Evolutionary conservation across 2,888 invertebrate species (phyloP).

Genomic region (Dendrolimus pini): DNA sequence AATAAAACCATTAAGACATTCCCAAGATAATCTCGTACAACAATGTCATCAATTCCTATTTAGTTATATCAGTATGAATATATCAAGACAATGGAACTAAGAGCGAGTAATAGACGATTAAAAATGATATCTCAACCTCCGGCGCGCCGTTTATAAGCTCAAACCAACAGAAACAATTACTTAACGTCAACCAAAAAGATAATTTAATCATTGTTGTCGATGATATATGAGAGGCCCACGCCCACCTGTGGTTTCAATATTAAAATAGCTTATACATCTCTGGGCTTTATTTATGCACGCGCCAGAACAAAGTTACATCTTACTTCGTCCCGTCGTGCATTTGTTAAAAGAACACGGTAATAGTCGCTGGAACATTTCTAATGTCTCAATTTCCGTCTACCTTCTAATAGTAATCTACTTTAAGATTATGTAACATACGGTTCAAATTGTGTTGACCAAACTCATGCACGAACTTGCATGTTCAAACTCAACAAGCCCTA

Average conservation of each 20-base stretch:
- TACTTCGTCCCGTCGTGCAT: slow-evolving; percentile 65
- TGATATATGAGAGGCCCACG: slow-evolving; percentile 66
- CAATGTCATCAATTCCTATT: slow-evolving; percentile 1
- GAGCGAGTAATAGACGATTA: slow-evolving; percentile 44
- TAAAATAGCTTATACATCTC: slow-evolving; percentile 67
- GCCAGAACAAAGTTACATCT: slow-evolving; percentile 66
- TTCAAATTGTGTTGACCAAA: slow-evolving; percentile 25
- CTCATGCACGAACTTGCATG: slow-evolving; percentile 40
- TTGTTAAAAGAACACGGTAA: slow-evolving; percentile 75
- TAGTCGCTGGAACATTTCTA: slow-evolving; percentile 70
- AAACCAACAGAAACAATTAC: slow-evolving; percentile 66
- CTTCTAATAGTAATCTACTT: slow-evolving; percentile 28
- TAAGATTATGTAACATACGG: slow-evolving; percentile 17
- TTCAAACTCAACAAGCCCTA: slow-evolving; percentile 34
- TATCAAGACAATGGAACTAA: slow-evolving; percentile 38
- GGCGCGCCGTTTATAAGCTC: slow-evolving; percentile 51
- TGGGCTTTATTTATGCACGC: slow-evolving; percentile 65
- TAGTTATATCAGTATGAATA: neutral
- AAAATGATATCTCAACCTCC: slow-evolving; percentile 51
- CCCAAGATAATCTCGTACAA: neutral
- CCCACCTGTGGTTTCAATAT: slow-evolving; percentile 67
- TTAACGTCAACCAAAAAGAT: slow-evolving; percentile 75
- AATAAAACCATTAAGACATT: too few species aligned
- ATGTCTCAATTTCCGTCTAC: slow-evolving; percentile 65
- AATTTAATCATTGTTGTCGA: slow-evolving; percentile 73